Percentiles rank a stretch among this genome's conserved stretches.
These are phyloP conservation scores for Protonibea diacanthus DNA, from an alignment of 2,797 vertebrate genomes.

Conservation along the genomic window DNA sequence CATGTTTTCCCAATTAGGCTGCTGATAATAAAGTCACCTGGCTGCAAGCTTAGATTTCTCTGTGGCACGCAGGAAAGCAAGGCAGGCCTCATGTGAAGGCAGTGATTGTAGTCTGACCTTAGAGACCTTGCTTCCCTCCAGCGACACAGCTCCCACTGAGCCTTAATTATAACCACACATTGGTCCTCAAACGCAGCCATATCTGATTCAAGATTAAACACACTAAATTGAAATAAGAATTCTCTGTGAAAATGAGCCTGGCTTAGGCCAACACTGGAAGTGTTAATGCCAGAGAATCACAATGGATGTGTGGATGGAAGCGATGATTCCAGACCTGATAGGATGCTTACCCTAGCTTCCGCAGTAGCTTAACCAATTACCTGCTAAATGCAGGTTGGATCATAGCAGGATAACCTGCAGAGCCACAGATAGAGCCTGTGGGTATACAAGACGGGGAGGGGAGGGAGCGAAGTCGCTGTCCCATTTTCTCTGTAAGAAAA, in stretches of 20 bases:
- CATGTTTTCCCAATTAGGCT: slow-evolving; percentile 79
- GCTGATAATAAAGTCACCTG: slow-evolving; percentile 81
- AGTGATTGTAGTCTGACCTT: slow-evolving; percentile 73
- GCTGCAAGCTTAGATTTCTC: slow-evolving; percentile 61
- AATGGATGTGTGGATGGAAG: slow-evolving; percentile 33
- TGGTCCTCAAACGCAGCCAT: slow-evolving; percentile 59
- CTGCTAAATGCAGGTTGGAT: slow-evolving; percentile 51
- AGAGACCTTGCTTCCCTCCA: slow-evolving; percentile 60
- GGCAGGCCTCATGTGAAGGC: slow-evolving; percentile 61
- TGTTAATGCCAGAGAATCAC: slow-evolving; percentile 30
- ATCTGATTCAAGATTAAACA: slow-evolving; percentile 78
- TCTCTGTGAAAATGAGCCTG: slow-evolving; percentile 49
- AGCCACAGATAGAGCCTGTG: slow-evolving; percentile 37
- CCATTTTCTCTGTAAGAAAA: slow-evolving; percentile 49
- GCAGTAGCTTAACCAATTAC: slow-evolving; percentile 63
- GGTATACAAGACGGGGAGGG: slow-evolving; percentile 21
- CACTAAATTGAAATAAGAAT: slow-evolving; percentile 66
- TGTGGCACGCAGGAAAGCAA: slow-evolving; percentile 23
- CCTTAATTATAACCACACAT: slow-evolving; percentile 72
- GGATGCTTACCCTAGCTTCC: slow-evolving; percentile 33
- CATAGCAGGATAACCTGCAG: slow-evolving; percentile 48
- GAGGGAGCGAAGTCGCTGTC: slow-evolving; percentile 25
- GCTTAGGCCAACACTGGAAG: slow-evolving; percentile 29
- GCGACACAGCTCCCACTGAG: slow-evolving; percentile 65
- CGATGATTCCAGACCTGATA: slow-evolving; percentile 38